These are phyloP conservation scores for Chanos chanos DNA, from an alignment of 2,797 vertebrate species.

Conservation along the genomic window DNA sequence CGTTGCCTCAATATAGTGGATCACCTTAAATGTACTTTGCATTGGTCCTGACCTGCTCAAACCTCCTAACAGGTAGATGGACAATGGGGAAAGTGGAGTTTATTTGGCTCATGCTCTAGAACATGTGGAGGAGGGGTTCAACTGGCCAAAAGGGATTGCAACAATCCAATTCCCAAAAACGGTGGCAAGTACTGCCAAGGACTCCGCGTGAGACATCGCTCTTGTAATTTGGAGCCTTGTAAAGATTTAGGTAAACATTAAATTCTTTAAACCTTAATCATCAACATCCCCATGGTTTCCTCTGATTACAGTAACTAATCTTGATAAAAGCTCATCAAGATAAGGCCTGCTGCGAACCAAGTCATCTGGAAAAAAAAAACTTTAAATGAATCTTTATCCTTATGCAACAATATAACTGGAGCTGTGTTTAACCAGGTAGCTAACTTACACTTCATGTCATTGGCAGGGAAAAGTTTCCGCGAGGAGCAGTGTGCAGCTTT, in stretches of 20 bases:
- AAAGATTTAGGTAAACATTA: constrained; percentile 27
- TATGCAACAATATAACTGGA: background rate
- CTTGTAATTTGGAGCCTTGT: constrained; percentile 75
- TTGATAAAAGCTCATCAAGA: too few species aligned
- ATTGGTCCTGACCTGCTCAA: background rate
- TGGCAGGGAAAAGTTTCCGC: constrained; percentile 83
- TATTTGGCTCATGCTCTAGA: constrained; percentile 85
- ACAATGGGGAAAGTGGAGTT: constrained; percentile 89
- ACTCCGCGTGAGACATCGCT: constrained; percentile 90
- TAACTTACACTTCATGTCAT: constrained; percentile 75
- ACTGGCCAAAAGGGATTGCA: constrained; percentile 86
- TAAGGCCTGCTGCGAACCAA: too few species aligned
- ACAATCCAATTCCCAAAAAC: constrained; percentile 82
- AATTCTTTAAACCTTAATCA: background rate
- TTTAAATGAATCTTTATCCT: background rate
- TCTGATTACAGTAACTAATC: too few species aligned
- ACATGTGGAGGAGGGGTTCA: constrained; percentile 91
- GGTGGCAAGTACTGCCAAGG: constrained; percentile 95
- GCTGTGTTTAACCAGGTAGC: background rate
- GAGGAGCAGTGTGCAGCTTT: constrained; percentile 93
- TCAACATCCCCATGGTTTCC: too few species aligned
- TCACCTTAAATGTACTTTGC: background rate
- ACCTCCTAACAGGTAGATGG: constrained; percentile 80
- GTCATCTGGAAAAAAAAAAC: too few species aligned
- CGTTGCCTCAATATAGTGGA: too few species aligned